Evolutionary conservation across 1,140 invertebrate species (phyloP).

Genomic region (Acromyrmex charruanus): DNA sequence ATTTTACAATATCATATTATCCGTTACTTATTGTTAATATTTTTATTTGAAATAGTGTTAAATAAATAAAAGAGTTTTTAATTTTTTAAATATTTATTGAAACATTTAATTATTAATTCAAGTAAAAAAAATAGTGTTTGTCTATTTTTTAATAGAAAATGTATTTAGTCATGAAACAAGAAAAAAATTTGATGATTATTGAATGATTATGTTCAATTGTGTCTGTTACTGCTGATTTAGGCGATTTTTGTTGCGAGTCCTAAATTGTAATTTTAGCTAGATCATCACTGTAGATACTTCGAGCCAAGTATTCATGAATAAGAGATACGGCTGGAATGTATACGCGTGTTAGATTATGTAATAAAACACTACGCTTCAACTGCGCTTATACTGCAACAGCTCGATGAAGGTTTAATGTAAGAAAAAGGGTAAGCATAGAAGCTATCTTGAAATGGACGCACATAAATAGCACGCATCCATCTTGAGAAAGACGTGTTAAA

Average conservation of each 20-base stretch:
- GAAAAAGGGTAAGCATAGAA: conserved; percentile 16
- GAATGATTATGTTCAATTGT: not conserved
- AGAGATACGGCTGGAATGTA: not conserved
- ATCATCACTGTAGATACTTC: not conserved
- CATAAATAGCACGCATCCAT: not conserved
- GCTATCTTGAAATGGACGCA: conserved; percentile 8
- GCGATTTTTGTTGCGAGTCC: not conserved
- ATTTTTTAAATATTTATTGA: not conserved
- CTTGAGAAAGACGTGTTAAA: not conserved
- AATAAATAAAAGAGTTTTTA: not conserved
- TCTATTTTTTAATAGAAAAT: not conserved
- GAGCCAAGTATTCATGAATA: not conserved
- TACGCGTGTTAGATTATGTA: conserved; percentile 5
- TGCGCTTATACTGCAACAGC: not conserved
- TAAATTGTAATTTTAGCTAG: not conserved
- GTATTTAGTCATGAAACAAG: not conserved
- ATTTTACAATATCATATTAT: not conserved
- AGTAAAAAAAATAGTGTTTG: not conserved
- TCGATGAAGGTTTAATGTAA: conserved; percentile 14
- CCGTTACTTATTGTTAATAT: not conserved
- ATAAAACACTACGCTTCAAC: not conserved
- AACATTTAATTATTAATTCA: not conserved
- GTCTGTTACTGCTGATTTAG: not conserved
- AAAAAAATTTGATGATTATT: not conserved
- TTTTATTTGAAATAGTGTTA: not conserved